A percentile compares a stretch with the other conserved stretches of the same genome.
phyloP scores from a whole-genome alignment of 2,113 vertebrate species.

The Plectropomus leopardus region DNA sequence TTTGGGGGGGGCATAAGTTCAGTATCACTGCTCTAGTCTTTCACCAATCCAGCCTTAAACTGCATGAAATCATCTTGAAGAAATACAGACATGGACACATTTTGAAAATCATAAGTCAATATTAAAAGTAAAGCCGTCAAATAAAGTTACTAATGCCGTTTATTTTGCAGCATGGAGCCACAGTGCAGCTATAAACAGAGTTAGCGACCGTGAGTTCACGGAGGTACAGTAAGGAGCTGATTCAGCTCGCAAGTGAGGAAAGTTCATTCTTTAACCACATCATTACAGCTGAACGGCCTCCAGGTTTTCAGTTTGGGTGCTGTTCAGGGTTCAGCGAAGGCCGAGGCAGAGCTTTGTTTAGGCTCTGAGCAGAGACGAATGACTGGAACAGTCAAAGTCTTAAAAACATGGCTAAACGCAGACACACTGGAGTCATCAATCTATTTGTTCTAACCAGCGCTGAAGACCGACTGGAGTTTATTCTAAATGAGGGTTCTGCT shows the following conservation, averaged over 20 bases:
- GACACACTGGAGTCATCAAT: slow-evolving; percentile 61
- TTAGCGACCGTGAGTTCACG: slow-evolving; percentile 26
- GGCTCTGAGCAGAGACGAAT: slow-evolving; percentile 55
- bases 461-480: slow-evolving; percentile 31
- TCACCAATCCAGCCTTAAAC: not conserved
- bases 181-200: slow-evolving; percentile 44
- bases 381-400: slow-evolving; percentile 45
- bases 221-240: slow-evolving; percentile 60
- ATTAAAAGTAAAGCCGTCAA: slow-evolving; percentile 23
- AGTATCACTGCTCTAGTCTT: not conserved
- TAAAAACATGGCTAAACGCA: slow-evolving; percentile 30
- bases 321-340: slow-evolving; percentile 60
- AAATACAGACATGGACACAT: too few species aligned
- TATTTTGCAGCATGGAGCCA: slow-evolving; percentile 32
- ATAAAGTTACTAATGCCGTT: slow-evolving; percentile 35
- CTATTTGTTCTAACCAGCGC: slow-evolving; percentile 2
- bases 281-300: slow-evolving; percentile 69
- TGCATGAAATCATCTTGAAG: not conserved
- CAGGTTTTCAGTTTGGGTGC: slow-evolving; percentile 57
- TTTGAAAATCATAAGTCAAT: too few species aligned
- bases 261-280: slow-evolving; percentile 69
- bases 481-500: slow-evolving; percentile 21
- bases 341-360: slow-evolving; percentile 57
- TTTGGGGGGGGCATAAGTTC: too few species aligned
- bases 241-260: slow-evolving; percentile 50